Evolutionary conservation across 2,113 vertebrate genomes (phyloP).

Genomic region (Balaeniceps rex): DNA sequence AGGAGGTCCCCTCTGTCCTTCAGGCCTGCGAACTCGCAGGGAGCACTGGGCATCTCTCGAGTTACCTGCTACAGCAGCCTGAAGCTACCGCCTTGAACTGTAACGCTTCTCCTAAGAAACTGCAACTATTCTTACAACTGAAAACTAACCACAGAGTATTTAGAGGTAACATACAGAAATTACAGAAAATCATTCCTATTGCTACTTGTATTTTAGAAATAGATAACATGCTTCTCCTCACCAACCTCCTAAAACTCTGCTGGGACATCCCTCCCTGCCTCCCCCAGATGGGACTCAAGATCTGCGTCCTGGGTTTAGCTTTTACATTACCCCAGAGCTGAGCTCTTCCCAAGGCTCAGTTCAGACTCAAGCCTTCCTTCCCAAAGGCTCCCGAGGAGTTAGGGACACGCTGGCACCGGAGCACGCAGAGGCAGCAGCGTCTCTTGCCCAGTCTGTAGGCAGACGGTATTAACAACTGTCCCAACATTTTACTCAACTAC

Average conservation of each 20-base stretch:
- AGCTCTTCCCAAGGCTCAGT: neutral
- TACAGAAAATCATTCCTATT: neutral
- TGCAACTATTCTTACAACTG: neutral
- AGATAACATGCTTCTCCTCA: neutral
- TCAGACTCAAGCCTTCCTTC: neutral
- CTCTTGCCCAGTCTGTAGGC: neutral
- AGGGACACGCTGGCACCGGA: fast-evolving
- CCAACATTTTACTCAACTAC: neutral
- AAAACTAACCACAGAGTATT: neutral
- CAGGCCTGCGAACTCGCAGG: fast-evolving
- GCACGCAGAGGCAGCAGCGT: neutral
- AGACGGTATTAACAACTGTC: neutral
- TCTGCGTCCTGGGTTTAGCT: neutral
- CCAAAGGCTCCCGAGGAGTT: fast-evolving
- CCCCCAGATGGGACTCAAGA: neutral
- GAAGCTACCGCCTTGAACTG: neutral
- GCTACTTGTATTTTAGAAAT: neutral
- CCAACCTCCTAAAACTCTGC: neutral
- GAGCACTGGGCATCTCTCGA: neutral
- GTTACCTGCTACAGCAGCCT: neutral
- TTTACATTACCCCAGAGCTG: neutral
- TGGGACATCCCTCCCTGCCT: neutral
- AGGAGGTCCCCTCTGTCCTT: neutral
- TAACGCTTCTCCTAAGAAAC: neutral
- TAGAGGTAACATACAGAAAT: neutral